Conservation (phyloP, 2,113 vertebrate genomes). For the Uropsilus gracilis region DNA sequence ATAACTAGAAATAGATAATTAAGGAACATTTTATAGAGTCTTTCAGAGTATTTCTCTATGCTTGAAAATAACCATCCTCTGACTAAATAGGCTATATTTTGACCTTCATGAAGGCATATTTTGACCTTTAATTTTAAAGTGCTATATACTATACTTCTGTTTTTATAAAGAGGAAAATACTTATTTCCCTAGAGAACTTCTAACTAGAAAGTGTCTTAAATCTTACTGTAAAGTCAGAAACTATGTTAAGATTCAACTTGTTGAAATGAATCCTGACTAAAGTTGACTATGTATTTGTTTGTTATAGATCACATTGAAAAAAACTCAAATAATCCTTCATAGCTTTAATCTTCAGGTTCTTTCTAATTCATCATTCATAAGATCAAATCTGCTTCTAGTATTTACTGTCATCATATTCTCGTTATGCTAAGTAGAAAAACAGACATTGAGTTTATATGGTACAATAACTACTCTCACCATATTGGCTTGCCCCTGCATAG, state of each 20-base stretch:
- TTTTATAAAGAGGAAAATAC: neutral
- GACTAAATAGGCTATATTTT: neutral
- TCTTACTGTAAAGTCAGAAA: neutral
- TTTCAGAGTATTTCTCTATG: neutral
- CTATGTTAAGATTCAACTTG: neutral
- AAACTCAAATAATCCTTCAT: neutral
- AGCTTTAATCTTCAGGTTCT: neutral
- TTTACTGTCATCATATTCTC: neutral
- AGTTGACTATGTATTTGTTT: neutral
- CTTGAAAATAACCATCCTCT: slow-evolving; percentile 40
- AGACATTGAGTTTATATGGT: neutral
- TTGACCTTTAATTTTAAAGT: slow-evolving; percentile 51
- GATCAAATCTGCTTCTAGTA: neutral
- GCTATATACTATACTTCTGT: neutral
- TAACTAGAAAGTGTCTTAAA: slow-evolving; percentile 11
- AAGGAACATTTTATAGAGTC: neutral
- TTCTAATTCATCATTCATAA: neutral
- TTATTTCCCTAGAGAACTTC: slow-evolving; percentile 8
- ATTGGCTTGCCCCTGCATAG: slow-evolving; percentile 91
- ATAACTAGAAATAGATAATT: neutral
- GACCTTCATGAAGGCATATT: neutral
- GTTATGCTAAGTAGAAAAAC: neutral
- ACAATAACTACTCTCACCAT: slow-evolving; percentile 84
- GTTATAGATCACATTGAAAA: neutral
- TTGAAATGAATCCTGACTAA: neutral